Evolutionary conservation across 2,888 invertebrate species (phyloP).

Genomic region (Uloborus plumipes): DNA sequence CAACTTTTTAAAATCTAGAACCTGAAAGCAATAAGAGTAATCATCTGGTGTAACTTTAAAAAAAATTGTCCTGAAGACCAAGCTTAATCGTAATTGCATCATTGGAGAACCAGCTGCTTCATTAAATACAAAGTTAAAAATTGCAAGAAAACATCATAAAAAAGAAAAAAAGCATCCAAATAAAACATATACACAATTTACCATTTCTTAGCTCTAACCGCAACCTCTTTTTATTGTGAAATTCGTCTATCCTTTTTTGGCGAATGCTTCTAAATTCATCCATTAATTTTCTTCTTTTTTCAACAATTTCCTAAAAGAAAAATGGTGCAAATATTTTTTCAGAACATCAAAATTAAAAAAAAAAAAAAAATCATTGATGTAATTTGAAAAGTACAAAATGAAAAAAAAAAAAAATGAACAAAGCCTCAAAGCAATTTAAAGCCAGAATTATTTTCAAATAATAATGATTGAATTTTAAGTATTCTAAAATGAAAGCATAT

Average conservation of each 20-base stretch:
- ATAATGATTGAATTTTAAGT: background rate
- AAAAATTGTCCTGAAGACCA: too few relatives aligned
- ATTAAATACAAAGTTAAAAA: too few relatives aligned
- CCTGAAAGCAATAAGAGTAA: too few relatives aligned
- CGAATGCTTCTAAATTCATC: constrained; percentile 88
- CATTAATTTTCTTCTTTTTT: constrained; percentile 89
- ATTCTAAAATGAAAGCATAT: background rate
- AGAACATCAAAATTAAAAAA: background rate
- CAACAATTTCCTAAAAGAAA: constrained; percentile 80
- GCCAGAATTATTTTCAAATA: background rate
- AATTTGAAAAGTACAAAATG: background rate
- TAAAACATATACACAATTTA: constrained; percentile 74
- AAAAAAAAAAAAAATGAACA: background rate
- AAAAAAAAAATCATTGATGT: background rate
- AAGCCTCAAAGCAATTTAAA: background rate
- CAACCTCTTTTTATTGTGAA: constrained; percentile 82
- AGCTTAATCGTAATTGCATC: too few relatives aligned
- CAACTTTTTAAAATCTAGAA: too few relatives aligned
- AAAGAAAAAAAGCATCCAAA: background rate
- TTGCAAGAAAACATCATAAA: constrained; percentile 4
- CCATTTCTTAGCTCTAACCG: constrained; percentile 86
- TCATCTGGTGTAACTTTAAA: too few relatives aligned
- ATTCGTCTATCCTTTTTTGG: constrained; percentile 81
- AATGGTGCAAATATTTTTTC: background rate
- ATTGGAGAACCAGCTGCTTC: too few relatives aligned